phyloP scores from a whole-genome alignment of 1,140 invertebrate genomes.

The Theocolax elegans region DNA sequence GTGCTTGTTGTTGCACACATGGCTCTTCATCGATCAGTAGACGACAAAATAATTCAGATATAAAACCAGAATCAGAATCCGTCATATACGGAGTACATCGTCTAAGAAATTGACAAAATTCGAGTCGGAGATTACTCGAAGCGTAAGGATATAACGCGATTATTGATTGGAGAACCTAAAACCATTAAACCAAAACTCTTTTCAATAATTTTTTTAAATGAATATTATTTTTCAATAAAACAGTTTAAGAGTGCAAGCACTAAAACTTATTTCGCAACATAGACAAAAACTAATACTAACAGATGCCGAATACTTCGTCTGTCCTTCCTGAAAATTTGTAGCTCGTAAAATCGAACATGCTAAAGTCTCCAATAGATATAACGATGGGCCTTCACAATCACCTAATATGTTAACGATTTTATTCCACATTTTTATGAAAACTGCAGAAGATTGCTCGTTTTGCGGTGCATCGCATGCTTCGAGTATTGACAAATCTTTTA shows the following conservation, averaged over 20 bases:
- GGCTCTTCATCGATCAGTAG: slow-evolving; percentile 52
- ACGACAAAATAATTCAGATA: slow-evolving; percentile 50
- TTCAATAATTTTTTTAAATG: background rate
- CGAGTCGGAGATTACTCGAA: slow-evolving; percentile 43
- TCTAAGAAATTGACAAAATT: slow-evolving; percentile 50
- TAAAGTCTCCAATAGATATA: slow-evolving; percentile 51
- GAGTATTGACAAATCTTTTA: slow-evolving; percentile 41
- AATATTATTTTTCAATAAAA: background rate
- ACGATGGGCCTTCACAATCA: slow-evolving; percentile 48
- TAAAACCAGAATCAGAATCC: slow-evolving; percentile 14
- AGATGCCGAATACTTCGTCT: slow-evolving; percentile 35
- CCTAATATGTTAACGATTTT: slow-evolving; percentile 48
- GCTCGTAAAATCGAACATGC: slow-evolving; percentile 39
- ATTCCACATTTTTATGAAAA: slow-evolving; percentile 53
- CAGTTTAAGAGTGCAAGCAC: background rate
- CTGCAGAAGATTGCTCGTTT: slow-evolving; percentile 42
- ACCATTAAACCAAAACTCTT: background rate
- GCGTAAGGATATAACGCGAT: slow-evolving; percentile 37
- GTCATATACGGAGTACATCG: slow-evolving; percentile 31
- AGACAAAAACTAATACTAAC: slow-evolving; percentile 43
- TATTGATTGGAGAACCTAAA: slow-evolving; percentile 55
- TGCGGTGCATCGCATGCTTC: slow-evolving; percentile 33
- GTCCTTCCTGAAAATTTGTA: slow-evolving; percentile 37
- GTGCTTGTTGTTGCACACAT: slow-evolving; percentile 52
- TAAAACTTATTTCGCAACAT: background rate